phyloP scores from a whole-genome alignment of 2,113 vertebrate genomes.

The cat (Felis catus) region F.catus_Fca126_mat1.0 CM031412.1:88863501-88864000 shows the following conservation, averaged over 20 bases:
- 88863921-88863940: not conserved
- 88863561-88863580: not conserved
- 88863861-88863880: slow-evolving; percentile 24
- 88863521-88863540: not conserved
- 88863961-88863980: not conserved
- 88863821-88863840: not conserved
- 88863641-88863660: not conserved
- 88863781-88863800: not conserved
- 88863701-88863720: not conserved
- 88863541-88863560: not conserved
- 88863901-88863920: not conserved
- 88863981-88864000: not conserved
- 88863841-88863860: not conserved
- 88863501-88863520: not conserved
- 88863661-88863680: not conserved
- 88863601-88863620: not conserved
- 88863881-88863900: not conserved
- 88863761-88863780: not conserved
- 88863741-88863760: not conserved
- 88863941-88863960: not conserved
- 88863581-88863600: not conserved
- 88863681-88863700: not conserved
- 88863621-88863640: not conserved
- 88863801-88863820: not conserved
- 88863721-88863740: not conserved